Conservation (phyloP, 2,113 vertebrate species). For the Oenanthe melanoleuca region DNA sequence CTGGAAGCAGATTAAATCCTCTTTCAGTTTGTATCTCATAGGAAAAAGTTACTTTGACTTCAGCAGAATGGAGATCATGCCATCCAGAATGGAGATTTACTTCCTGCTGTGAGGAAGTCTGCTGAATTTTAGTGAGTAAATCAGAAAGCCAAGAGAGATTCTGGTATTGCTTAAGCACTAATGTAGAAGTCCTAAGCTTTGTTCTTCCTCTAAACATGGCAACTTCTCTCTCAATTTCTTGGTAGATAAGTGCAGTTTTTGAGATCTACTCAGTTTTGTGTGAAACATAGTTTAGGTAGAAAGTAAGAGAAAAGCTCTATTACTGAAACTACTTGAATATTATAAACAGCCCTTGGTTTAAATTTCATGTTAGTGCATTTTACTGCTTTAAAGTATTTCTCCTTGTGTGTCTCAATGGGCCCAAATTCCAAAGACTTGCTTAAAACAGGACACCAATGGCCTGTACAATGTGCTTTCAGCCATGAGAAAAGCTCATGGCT, state of each 20-base stretch:
- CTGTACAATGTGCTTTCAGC: background rate
- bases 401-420: background rate
- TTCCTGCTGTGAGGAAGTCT: background rate
- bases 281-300: background rate
- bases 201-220: background rate
- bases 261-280: background rate
- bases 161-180: background rate
- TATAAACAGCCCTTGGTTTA: background rate
- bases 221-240: background rate
- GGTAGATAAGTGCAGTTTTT: background rate
- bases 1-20: background rate
- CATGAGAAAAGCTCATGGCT: background rate
- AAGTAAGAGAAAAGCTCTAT: background rate
- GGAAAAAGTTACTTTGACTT: background rate
- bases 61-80: background rate
- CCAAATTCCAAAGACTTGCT: background rate
- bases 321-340: background rate
- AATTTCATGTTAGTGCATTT: background rate
- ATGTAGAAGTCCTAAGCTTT: background rate
- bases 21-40: background rate
- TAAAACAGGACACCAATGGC: background rate
- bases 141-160: background rate
- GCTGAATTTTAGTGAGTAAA: background rate
- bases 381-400: background rate
- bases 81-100: background rate